These are phyloP conservation scores for Noctua janthina DNA, from an alignment of 2,888 invertebrate genomes.

Conservation along the genomic window DNA sequence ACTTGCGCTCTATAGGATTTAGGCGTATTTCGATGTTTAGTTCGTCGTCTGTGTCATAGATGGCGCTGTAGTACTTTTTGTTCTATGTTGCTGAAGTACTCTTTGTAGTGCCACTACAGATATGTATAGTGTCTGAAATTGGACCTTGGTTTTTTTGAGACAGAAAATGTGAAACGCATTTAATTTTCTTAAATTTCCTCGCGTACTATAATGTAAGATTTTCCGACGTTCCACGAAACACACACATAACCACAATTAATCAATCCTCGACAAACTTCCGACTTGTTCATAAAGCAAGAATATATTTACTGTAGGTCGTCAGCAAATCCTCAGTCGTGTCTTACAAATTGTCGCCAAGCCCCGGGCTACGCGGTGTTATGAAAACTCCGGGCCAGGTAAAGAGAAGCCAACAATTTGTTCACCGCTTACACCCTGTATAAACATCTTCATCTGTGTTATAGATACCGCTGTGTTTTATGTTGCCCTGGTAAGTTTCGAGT, in stretches of 20 bases:
- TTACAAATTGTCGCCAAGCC: slow-evolving; percentile 86
- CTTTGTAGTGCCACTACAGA: background rate
- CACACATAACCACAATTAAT: slow-evolving; percentile 46
- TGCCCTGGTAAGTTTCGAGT: slow-evolving; percentile 68
- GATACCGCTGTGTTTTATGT: slow-evolving; percentile 78
- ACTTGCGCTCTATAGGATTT: no score
- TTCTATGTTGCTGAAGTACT: no score
- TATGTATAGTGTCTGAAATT: background rate
- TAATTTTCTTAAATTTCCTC: background rate
- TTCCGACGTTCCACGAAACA: background rate
- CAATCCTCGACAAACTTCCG: slow-evolving; percentile 57
- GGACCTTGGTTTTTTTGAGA: no score
- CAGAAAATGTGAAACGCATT: background rate
- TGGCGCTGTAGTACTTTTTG: no score
- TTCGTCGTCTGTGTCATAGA: no score
- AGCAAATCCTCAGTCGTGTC: slow-evolving; percentile 81
- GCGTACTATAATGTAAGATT: no score
- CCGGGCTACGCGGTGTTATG: slow-evolving; percentile 84
- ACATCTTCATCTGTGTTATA: slow-evolving; percentile 84
- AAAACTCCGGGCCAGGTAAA: slow-evolving; percentile 85
- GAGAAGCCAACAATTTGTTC: slow-evolving; percentile 88
- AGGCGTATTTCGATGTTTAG: no score
- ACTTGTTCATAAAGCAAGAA: slow-evolving; percentile 76
- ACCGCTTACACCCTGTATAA: slow-evolving; percentile 85
- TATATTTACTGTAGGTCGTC: slow-evolving; percentile 84